phyloP scores from a whole-genome alignment of 2,888 invertebrate species.

The Linnaemya vulpina region DNA sequence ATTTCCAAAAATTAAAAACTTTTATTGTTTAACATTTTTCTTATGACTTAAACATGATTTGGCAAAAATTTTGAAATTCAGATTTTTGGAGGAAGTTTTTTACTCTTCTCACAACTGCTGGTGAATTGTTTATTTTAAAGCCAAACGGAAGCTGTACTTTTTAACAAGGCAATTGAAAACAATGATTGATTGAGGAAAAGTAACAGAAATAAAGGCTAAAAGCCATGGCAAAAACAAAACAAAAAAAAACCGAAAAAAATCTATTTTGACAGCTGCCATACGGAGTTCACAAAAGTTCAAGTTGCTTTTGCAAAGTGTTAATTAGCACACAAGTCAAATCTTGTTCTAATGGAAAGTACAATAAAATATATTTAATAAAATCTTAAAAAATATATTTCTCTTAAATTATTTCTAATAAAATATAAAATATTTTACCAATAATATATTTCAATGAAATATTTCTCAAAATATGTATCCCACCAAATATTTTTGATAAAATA shows the following conservation, averaged over 20 bases:
- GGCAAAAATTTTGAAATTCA: conserved; percentile 8
- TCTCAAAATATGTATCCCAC: no score
- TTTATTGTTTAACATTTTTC: conserved; percentile 10
- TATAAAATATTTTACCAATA: no score
- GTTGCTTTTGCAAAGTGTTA: no score
- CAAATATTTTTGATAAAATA: no score
- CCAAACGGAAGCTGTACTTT: conserved; percentile 45
- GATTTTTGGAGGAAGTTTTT: conserved; percentile 25
- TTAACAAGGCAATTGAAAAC: background rate
- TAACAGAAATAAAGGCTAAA: background rate
- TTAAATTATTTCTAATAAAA: no score
- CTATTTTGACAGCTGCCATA: background rate
- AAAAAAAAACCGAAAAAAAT: no score
- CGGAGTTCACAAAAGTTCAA: background rate
- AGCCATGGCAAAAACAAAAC: background rate
- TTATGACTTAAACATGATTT: conserved; percentile 54
- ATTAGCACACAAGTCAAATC: no score
- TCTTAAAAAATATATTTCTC: no score
- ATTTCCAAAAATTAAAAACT: background rate
- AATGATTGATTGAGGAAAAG: conserved; percentile 16
- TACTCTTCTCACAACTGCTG: background rate
- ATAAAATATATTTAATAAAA: no score
- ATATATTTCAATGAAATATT: no score
- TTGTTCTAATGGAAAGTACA: no score
- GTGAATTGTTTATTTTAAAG: background rate